A percentile compares a stretch with the other conserved stretches of the same genome.
Evolutionary conservation across 1,140 invertebrate species (phyloP).

Genomic region (Papilio polytes): DNA sequence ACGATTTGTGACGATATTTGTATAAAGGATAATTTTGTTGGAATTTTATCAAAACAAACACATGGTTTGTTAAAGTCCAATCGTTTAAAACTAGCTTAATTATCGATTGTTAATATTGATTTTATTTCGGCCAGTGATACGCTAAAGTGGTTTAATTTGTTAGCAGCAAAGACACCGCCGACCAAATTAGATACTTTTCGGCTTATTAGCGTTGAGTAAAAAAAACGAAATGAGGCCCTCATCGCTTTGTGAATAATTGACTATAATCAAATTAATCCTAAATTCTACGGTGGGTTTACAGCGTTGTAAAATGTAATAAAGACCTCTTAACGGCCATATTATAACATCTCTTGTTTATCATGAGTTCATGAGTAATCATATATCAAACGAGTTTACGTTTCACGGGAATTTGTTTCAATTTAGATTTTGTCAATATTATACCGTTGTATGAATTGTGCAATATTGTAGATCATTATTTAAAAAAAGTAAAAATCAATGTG

Average conservation of each 20-base stretch:
- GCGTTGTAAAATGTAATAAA: constrained; percentile 81
- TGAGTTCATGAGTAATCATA: constrained; percentile 46
- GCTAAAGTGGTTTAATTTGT: constrained; percentile 83
- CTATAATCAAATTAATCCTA: constrained; percentile 83
- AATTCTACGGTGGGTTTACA: constrained; percentile 83
- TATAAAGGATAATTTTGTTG: not conserved
- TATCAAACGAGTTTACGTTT: not conserved
- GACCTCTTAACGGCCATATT: constrained; percentile 73
- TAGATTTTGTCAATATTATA: too few relatives aligned
- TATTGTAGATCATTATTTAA: too few relatives aligned
- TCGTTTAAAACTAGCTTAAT: constrained; percentile 77
- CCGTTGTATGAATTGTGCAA: too few relatives aligned
- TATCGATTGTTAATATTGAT: constrained; percentile 81
- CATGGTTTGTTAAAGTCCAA: constrained; percentile 61
- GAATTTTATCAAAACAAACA: constrained; percentile 53
- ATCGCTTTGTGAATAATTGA: constrained; percentile 82
- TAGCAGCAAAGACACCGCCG: constrained; percentile 80
- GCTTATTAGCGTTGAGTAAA: constrained; percentile 82
- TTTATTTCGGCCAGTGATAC: constrained; percentile 76
- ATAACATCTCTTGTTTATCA: constrained; percentile 72
- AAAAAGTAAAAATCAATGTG: too few relatives aligned
- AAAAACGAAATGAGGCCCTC: constrained; percentile 74
- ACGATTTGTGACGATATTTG: not conserved
- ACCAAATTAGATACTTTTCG: constrained; percentile 81
- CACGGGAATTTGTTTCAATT: not conserved